Conservation (phyloP, 2,797 vertebrate genomes). For the Phalanger gymnotis region DNA sequence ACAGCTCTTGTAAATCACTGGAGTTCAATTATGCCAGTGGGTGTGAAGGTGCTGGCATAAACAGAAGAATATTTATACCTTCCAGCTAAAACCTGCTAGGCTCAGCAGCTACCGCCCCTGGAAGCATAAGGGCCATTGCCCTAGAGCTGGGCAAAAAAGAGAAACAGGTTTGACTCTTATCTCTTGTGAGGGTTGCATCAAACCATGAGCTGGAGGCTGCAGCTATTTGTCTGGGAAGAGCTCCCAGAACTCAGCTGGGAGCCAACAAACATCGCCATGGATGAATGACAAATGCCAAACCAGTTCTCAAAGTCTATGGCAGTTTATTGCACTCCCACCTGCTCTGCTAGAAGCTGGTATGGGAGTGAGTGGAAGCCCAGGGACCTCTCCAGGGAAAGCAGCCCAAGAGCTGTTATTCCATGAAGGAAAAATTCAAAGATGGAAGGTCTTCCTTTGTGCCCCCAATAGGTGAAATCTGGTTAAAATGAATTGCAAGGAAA, state of each 20-base stretch:
- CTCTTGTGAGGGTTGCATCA: neutral
- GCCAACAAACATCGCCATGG: constrained; percentile 26
- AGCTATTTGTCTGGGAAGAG: constrained; percentile 53
- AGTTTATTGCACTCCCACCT: neutral
- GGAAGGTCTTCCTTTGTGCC: neutral
- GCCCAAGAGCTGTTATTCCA: neutral
- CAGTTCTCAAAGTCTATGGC: neutral
- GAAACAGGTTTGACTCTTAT: constrained; percentile 43
- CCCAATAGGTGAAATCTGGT: neutral
- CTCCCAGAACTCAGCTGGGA: constrained; percentile 49
- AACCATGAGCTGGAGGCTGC: constrained; percentile 19
- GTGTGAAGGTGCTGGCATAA: constrained; percentile 1
- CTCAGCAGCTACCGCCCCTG: constrained; percentile 33
- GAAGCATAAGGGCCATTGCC: constrained; percentile 18
- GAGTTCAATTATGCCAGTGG: neutral
- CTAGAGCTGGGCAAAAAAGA: constrained; percentile 27
- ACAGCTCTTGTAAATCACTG: constrained; percentile 14
- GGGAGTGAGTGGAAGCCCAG: constrained; percentile 1
- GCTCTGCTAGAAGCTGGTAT: neutral
- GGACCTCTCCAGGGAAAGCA: neutral
- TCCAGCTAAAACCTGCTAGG: constrained; percentile 10
- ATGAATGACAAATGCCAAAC: neutral
- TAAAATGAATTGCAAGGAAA: neutral
- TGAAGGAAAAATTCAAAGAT: neutral
- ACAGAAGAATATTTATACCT: constrained; percentile 35